Conservation (phyloP, 2,888 invertebrate genomes). For the Andrena minutula region DNA sequence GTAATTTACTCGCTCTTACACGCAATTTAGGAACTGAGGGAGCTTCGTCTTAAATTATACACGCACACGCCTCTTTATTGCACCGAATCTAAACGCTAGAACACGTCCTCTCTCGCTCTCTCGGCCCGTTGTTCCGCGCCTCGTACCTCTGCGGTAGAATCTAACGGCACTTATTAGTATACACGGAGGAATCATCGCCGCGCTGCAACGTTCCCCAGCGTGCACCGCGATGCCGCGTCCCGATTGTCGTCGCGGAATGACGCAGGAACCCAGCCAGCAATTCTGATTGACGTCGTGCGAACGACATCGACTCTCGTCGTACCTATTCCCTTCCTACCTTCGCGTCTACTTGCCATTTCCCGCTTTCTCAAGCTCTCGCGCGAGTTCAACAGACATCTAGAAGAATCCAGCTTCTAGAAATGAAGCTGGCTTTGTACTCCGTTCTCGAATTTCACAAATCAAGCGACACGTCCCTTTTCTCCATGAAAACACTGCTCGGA, state of each 20-base stretch:
- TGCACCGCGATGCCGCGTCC: constrained; percentile 23
- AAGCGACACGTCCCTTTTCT: not conserved
- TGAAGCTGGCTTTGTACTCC: not conserved
- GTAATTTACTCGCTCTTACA: constrained; percentile 48
- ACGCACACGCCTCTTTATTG: constrained; percentile 73
- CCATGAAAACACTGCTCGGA: not conserved
- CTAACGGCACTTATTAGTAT: constrained; percentile 71
- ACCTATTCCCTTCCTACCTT: constrained; percentile 8
- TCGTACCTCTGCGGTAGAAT: constrained; percentile 57
- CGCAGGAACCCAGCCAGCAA: constrained; percentile 27
- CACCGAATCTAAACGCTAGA: constrained; percentile 76
- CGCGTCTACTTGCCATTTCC: not conserved
- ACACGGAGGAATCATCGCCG: constrained; percentile 49
- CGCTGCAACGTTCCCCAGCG: constrained; percentile 30
- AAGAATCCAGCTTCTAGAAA: not conserved
- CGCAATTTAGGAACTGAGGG: constrained; percentile 76
- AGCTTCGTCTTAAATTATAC: constrained; percentile 68
- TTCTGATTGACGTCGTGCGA: constrained; percentile 42
- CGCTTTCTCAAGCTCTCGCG: not conserved
- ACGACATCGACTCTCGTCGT: constrained; percentile 43
- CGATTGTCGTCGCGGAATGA: constrained; percentile 33
- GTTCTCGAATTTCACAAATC: not conserved
- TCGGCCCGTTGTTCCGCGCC: constrained; percentile 44
- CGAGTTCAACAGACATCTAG: not conserved
- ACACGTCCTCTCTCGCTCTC: constrained; percentile 24